phyloP scores from a whole-genome alignment of 2,797 vertebrate genomes.

The Melanotaenia nigrans region DNA sequence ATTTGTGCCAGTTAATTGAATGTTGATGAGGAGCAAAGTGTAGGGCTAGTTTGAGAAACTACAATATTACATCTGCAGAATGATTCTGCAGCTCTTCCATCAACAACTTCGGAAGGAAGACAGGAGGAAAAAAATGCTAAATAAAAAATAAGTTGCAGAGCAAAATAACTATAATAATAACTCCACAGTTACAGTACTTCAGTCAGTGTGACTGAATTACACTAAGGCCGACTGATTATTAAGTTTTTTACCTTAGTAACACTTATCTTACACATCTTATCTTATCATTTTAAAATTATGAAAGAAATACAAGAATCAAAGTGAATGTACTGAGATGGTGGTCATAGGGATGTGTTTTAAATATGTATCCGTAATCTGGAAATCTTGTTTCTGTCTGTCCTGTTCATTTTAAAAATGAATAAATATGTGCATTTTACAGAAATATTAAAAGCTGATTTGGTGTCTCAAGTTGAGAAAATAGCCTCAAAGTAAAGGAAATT shows the following conservation, averaged over 20 bases:
- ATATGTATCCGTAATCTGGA: too few species aligned
- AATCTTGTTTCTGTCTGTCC: too few species aligned
- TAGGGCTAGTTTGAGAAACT: slow-evolving; percentile 4
- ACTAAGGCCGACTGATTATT: too few species aligned
- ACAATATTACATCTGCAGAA: slow-evolving; percentile 5
- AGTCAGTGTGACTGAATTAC: too few species aligned
- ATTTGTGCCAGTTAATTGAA: slow-evolving; percentile 4
- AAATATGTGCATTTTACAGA: neutral
- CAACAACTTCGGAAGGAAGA: slow-evolving; percentile 5
- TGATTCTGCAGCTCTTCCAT: slow-evolving; percentile 14
- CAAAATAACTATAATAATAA: slow-evolving; percentile 4
- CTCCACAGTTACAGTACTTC: too few species aligned
- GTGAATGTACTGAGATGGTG: neutral
- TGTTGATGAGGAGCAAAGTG: slow-evolving; percentile 18
- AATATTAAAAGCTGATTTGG: neutral
- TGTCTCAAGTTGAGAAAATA: neutral
- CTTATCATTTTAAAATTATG: neutral
- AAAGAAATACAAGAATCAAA: neutral
- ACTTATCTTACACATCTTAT: too few species aligned
- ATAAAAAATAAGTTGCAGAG: slow-evolving; percentile 5
- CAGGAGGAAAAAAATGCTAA: slow-evolving; percentile 15
- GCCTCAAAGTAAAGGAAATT: neutral
- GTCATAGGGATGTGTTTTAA: neutral
- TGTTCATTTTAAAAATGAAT: neutral
- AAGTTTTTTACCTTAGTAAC: too few species aligned